Percentiles rank a stretch among this genome's conserved stretches.
Conservation (phyloP, 2,113 vertebrate genomes). For the Oreocharis arfaki region DNA sequence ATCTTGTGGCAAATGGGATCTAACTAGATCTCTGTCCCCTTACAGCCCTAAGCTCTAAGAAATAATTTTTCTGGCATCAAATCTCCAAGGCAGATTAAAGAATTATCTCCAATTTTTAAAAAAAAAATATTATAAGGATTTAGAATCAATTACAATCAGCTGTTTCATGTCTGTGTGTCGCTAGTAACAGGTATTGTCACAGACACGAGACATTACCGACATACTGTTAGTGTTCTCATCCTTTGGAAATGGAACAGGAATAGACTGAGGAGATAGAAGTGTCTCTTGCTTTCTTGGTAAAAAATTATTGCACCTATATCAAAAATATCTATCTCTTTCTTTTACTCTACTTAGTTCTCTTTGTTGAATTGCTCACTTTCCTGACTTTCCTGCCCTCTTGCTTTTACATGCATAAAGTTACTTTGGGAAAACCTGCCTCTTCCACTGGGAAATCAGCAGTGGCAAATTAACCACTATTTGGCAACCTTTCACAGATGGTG, state of each 20-base stretch:
- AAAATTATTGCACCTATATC: background rate
- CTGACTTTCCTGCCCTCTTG: background rate
- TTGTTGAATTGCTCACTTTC: background rate
- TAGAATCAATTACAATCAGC: background rate
- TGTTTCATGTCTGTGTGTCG: background rate
- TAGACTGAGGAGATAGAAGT: background rate
- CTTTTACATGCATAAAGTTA: background rate
- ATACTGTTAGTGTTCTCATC: background rate
- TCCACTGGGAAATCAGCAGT: conserved; percentile 39
- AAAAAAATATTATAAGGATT: background rate
- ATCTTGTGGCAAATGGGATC: background rate
- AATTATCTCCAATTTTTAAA: background rate
- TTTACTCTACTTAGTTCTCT: background rate
- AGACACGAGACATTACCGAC: background rate
- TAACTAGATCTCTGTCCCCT: background rate
- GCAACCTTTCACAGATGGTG: background rate
- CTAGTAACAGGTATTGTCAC: background rate
- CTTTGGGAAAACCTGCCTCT: background rate
- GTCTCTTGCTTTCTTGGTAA: background rate
- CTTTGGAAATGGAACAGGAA: background rate
- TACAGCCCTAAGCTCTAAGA: background rate
- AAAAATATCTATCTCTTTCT: background rate
- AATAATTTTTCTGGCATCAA: background rate
- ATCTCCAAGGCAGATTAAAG: background rate
- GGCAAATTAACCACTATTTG: conserved; percentile 23